Conservation (phyloP, 2,113 vertebrate species). For the Spea multiplicata region DNA sequence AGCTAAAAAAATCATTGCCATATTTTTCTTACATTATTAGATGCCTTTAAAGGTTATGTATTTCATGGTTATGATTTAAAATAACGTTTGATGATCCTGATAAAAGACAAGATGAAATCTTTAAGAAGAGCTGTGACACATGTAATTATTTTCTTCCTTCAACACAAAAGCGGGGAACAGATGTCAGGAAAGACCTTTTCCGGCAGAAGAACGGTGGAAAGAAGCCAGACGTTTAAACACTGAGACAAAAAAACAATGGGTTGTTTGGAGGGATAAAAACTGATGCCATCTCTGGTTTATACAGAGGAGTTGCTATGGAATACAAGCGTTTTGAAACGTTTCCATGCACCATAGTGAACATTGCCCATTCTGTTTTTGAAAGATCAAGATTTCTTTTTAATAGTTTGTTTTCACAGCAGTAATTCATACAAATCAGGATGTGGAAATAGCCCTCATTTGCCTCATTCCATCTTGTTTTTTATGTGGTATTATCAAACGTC, state of each 20-base stretch:
- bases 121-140: slow-evolving; percentile 1
- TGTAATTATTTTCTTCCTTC: slow-evolving; percentile 26
- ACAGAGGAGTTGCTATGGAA: background rate
- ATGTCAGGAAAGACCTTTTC: slow-evolving; percentile 39
- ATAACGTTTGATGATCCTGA: background rate
- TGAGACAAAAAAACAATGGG: slow-evolving; percentile 14
- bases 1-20: background rate
- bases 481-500: no score
- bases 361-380: no score
- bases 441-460: no score
- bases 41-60: background rate
- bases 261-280: background rate
- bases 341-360: no score
- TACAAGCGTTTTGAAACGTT: background rate
- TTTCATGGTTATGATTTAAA: background rate
- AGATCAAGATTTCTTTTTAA: no score
- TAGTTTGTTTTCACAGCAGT: no score
- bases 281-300: background rate
- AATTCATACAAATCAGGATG: no score
- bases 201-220: slow-evolving; percentile 7
- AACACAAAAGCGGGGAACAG: slow-evolving; percentile 28
- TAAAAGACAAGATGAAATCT: background rate
- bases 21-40: background rate
- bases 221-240: slow-evolving; percentile 15
- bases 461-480: no score